These are phyloP conservation scores for Brachyhypopomus gauderio DNA, from an alignment of 2,113 vertebrate genomes.

Conservation along the genomic window DNA sequence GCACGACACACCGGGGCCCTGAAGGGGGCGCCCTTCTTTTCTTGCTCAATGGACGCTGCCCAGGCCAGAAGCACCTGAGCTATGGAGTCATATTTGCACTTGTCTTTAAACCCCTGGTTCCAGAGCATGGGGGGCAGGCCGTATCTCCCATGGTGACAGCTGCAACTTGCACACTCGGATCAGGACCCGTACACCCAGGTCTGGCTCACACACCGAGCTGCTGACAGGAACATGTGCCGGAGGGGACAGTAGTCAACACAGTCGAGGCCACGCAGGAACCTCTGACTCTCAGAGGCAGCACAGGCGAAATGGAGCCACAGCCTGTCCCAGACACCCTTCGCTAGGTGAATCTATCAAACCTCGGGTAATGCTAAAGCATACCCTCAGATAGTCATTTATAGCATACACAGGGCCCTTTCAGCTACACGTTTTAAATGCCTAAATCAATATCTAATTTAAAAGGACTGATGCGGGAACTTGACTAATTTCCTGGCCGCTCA, in stretches of 20 bases:
- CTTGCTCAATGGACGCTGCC: conserved; percentile 12
- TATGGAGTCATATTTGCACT: conserved; percentile 34
- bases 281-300: not conserved
- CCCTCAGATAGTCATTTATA: conserved; percentile 48
- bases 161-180: conserved; percentile 15
- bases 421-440: conserved; percentile 49
- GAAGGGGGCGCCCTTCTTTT: conserved; percentile 34
- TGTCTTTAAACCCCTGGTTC: conserved; percentile 28
- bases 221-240: conserved; percentile 29
- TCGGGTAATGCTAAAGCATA: conserved; percentile 25
- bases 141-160: conserved; percentile 50
- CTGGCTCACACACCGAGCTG: not conserved
- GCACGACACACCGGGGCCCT: conserved; percentile 17
- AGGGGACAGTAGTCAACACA: conserved; percentile 16
- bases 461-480: conserved; percentile 36
- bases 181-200: conserved; percentile 3
- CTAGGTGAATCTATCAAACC: conserved; percentile 39
- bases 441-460: conserved; percentile 60
- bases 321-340: not conserved
- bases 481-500: conserved; percentile 44
- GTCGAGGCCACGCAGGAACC: not conserved
- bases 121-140: conserved; percentile 40
- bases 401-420: conserved; percentile 38
- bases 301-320: not conserved
- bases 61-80: conserved; percentile 9